These are phyloP conservation scores for Riparia riparia DNA, from an alignment of 2,113 vertebrate species.

Conservation along the genomic window DNA sequence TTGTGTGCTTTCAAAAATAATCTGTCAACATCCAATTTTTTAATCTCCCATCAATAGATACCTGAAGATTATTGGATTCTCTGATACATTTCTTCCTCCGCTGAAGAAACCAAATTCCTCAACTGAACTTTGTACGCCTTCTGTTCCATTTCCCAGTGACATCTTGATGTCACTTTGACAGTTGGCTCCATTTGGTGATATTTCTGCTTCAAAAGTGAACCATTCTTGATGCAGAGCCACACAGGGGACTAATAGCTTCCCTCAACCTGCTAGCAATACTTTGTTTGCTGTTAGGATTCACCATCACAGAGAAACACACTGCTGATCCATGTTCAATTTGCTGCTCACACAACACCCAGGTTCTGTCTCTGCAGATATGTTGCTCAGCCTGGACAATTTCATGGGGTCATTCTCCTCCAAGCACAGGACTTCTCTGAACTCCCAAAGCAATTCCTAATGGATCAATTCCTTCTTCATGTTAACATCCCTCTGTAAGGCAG, in stretches of 20 bases:
- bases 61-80: neutral
- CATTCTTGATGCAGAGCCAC: neutral
- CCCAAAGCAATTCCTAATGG: neutral
- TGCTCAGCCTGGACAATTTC: neutral
- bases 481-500: neutral
- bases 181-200: neutral
- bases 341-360: neutral
- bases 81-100: neutral
- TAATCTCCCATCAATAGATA: neutral
- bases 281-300: neutral
- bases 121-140: neutral
- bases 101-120: neutral
- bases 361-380: neutral
- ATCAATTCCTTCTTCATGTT: neutral
- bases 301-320: neutral
- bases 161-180: neutral
- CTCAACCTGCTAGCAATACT: neutral
- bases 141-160: neutral
- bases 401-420: neutral
- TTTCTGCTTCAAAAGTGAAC: neutral
- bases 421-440: neutral
- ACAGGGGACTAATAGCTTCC: neutral
- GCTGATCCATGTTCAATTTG: neutral
- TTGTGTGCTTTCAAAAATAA: neutral
- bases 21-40: neutral